Base-by-base conservation (phyloP, 2,888 invertebrate species). In the Dasysyrphus tricinctus region DNA sequence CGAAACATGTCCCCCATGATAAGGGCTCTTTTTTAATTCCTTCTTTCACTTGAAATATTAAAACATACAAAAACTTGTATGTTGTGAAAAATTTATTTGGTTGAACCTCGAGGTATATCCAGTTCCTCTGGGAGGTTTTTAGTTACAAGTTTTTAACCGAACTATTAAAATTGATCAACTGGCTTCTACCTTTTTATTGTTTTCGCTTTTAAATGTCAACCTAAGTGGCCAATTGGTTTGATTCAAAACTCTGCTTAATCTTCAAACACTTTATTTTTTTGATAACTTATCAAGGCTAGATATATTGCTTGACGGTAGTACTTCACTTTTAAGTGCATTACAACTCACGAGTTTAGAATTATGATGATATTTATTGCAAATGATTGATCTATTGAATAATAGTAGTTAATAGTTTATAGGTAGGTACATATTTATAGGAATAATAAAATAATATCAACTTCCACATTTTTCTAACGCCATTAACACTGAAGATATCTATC, bases 1-100 rank as follows among this genome's bases (percentile, higher is more conserved):
- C 90, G 89, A 65, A 92, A 92, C 69, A 69, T 69, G 29, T 37
- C 51, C n/a, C 69, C 69, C 69, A 69, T 69, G 54, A n/a, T 24
- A 12, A 54, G 19, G 19, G 9, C 4, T 39, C 5, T 7, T 34
- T 49, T 34, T 49, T 0, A n/a, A 14, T 32, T 6, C 6, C 5
- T 65, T 12, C 34, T 32, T 16, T 16, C 12, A 42, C 19, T 61
- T 65, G 5, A 32, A 63, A 42, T 24, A 39, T 42, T 19, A 42
- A 9, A 44, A 19, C 6, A 47, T 24, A 24, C 24, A 16, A 47
- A 44, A 0, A 8, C 3, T 19, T 9, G 3, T 47, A 24, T 3
- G 24, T 24, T 24, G 24, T 24, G 24, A n/a, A 44, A 12, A 44
- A 1, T 47, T 19, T 19, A 2, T 14, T 63, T 29, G 1, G 14